Evolutionary conservation across 2,888 invertebrate species (phyloP).

Genomic region (Aleiodes leptofemur): DNA sequence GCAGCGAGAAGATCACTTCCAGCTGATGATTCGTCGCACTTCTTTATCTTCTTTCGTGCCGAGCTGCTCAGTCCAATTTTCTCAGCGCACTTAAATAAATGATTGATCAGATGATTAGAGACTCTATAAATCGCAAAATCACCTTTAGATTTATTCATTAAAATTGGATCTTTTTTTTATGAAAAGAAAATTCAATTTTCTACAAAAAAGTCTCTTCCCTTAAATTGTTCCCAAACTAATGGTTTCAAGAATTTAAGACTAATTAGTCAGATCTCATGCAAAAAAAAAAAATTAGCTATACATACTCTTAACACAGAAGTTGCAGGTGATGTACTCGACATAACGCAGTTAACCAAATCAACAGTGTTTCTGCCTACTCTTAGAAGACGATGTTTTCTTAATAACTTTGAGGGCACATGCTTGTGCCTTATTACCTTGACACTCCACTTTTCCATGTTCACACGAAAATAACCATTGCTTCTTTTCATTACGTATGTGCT

Average conservation of each 20-base stretch:
- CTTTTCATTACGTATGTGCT: too few species aligned
- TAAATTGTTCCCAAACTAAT: too few species aligned
- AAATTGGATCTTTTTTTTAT: too few species aligned
- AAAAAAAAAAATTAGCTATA: background rate
- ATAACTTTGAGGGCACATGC: constrained; percentile 75
- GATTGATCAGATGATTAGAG: background rate
- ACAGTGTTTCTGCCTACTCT: constrained; percentile 58
- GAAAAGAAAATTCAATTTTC: too few species aligned
- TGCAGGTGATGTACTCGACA: constrained; percentile 58
- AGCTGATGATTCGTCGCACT: constrained; percentile 64
- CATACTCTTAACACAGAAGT: background rate
- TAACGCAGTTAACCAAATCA: constrained; percentile 74
- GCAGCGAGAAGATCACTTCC: constrained; percentile 71
- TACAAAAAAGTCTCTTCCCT: too few species aligned
- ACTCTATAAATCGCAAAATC: too few species aligned
- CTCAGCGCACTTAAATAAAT: constrained; percentile 71
- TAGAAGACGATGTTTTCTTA: constrained; percentile 42
- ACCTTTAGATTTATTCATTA: too few species aligned
- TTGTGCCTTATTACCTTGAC: constrained; percentile 77
- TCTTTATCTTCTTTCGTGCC: constrained; percentile 14
- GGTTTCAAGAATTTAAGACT: too few species aligned
- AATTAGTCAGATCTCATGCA: too few species aligned
- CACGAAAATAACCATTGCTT: background rate
- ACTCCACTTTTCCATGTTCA: constrained; percentile 73
- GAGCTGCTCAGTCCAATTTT: constrained; percentile 44